phyloP scores from a whole-genome alignment of 2,888 invertebrate genomes.

The Chrysomela aeneicollis region DNA sequence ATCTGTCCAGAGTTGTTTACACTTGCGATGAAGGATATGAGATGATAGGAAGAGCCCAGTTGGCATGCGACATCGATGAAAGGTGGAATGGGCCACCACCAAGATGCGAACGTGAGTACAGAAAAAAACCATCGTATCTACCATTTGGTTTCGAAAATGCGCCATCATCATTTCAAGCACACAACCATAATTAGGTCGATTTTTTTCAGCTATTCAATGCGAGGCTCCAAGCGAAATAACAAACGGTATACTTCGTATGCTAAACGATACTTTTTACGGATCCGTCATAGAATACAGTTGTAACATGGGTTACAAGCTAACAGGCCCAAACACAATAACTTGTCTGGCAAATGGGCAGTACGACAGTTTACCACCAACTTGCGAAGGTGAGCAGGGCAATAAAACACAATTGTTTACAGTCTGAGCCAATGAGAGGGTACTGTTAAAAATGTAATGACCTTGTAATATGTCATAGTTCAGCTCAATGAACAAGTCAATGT shows the following conservation, averaged over 20 bases:
- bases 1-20: slow-evolving; percentile 86
- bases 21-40: slow-evolving; percentile 83
- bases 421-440: too few relatives aligned
- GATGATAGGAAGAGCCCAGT: slow-evolving; percentile 82
- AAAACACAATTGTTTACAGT: too few relatives aligned
- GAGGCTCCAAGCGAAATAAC: slow-evolving; percentile 71
- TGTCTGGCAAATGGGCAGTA: slow-evolving; percentile 83
- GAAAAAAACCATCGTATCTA: neutral
- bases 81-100: slow-evolving; percentile 95
- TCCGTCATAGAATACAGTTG: slow-evolving; percentile 81
- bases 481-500: too few relatives aligned
- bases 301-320: slow-evolving; percentile 71
- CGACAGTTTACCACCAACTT: slow-evolving; percentile 78
- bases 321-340: slow-evolving; percentile 71
- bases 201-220: slow-evolving; percentile 76
- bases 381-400: slow-evolving; percentile 68
- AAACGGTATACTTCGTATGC: slow-evolving; percentile 68
- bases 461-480: too few relatives aligned
- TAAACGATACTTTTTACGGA: slow-evolving; percentile 72
- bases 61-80: slow-evolving; percentile 91
- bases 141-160: too few relatives aligned
- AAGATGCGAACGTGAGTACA: slow-evolving; percentile 76
- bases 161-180: too few relatives aligned
- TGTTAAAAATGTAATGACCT: too few relatives aligned
- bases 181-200: too few relatives aligned